These are phyloP conservation scores for Hippocampus zosterae DNA, from an alignment of 2,113 vertebrate genomes.

Conservation along the genomic window DNA sequence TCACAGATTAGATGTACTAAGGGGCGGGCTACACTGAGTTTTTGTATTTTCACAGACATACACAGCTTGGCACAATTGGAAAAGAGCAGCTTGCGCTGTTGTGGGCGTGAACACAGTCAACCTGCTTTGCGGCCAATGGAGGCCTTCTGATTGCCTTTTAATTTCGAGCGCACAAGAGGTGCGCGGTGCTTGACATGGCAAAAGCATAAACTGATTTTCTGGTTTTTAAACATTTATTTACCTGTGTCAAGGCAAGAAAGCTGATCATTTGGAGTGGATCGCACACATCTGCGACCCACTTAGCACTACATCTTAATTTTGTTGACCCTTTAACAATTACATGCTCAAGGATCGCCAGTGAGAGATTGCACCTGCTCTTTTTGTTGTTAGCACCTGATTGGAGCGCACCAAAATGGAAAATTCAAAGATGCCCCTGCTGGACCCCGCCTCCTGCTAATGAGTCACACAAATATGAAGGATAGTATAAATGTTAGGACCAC, in stretches of 20 bases:
- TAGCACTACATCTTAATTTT: background rate
- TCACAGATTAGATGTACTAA: no score
- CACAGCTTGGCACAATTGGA: no score
- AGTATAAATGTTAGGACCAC: constrained; percentile 22
- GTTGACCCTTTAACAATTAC: background rate
- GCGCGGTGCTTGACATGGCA: no score
- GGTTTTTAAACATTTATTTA: background rate
- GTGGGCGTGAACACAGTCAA: no score
- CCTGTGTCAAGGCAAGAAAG: background rate
- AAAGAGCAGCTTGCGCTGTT: no score
- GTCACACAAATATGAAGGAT: constrained; percentile 22
- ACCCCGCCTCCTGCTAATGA: constrained; percentile 21
- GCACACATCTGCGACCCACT: background rate
- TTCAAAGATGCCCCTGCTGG: background rate
- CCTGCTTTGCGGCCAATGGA: no score
- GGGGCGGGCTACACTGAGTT: no score
- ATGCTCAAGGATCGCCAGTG: background rate
- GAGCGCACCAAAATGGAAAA: background rate
- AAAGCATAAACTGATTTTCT: no score
- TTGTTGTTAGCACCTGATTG: constrained; percentile 1
- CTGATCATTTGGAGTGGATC: background rate
- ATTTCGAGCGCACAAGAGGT: no score
- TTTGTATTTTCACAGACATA: no score
- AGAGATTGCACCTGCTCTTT: background rate
- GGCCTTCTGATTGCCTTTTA: no score